A percentile compares a stretch with the other conserved stretches of the same genome.
These are phyloP conservation scores for Siniperca scherzeri DNA, from an alignment of 2,797 vertebrate species.

Conservation along the genomic window DNA sequence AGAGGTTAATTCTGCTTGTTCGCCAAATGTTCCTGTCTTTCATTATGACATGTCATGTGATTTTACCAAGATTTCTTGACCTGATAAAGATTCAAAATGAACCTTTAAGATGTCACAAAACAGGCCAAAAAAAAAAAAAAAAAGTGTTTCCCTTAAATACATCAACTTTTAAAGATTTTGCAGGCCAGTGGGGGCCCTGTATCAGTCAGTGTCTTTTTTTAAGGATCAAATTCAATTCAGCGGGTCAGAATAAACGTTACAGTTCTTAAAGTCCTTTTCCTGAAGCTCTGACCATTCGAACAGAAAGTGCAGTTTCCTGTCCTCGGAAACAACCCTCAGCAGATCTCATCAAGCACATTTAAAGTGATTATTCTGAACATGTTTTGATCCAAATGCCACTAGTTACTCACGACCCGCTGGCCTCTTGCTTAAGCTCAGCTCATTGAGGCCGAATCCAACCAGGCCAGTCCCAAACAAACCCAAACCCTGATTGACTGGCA, in stretches of 20 bases:
- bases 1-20: neutral
- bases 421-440: slow-evolving; percentile 40
- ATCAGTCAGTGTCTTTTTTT: neutral
- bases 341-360: slow-evolving; percentile 40
- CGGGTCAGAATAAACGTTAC: neutral
- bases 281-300: slow-evolving; percentile 14
- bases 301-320: slow-evolving; percentile 35
- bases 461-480: slow-evolving; percentile 38
- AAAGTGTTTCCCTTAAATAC: neutral
- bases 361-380: slow-evolving; percentile 47
- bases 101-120: neutral
- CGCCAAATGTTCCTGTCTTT: neutral
- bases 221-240: neutral
- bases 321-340: slow-evolving; percentile 10
- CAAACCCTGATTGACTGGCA: slow-evolving; percentile 42
- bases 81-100: neutral
- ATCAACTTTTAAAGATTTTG: neutral
- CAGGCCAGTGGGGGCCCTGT: neutral
- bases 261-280: slow-evolving; percentile 24
- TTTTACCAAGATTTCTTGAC: neutral
- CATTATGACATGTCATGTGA: neutral
- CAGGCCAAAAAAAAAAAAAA: neutral
- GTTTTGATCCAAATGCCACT: slow-evolving; percentile 56
- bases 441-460: slow-evolving; percentile 47
- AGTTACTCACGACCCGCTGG: slow-evolving; percentile 56